These are phyloP conservation scores for Drosophila kanekoi DNA, from an alignment of 2,888 invertebrate species.

Conservation along the genomic window DNA sequence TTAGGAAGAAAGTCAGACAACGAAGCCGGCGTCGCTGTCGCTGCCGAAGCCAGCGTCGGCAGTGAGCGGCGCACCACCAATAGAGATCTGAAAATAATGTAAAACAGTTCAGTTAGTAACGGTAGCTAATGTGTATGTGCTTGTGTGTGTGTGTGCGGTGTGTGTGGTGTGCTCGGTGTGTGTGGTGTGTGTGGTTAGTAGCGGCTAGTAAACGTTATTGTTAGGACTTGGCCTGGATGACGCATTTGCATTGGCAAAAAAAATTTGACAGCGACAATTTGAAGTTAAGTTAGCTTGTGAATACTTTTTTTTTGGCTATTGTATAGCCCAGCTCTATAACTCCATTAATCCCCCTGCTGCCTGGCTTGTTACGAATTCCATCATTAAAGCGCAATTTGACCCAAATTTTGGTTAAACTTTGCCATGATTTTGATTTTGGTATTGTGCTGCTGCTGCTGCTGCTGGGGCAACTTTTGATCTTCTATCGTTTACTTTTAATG, in stretches of 20 bases:
- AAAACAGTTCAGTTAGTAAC: conserved; percentile 62
- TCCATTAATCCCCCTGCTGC: conserved; percentile 11
- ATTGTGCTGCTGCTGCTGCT: conserved; percentile 40
- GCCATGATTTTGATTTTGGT: conserved; percentile 56
- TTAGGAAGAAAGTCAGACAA: conserved; percentile 85
- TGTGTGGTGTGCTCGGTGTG: not conserved
- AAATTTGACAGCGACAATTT: conserved; percentile 51
- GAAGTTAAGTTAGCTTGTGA: conserved; percentile 49
- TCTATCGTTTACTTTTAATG: conserved; percentile 74
- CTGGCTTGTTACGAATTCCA: conserved; percentile 17
- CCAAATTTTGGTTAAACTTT: conserved; percentile 52
- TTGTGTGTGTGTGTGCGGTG: not conserved
- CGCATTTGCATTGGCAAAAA: conserved; percentile 35
- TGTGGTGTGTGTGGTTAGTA: conserved; percentile 1
- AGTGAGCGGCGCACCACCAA: conserved; percentile 23
- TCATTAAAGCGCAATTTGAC: conserved; percentile 65
- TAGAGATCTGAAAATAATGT: conserved; percentile 54
- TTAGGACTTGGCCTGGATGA: conserved; percentile 33
- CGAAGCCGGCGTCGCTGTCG: conserved; percentile 36
- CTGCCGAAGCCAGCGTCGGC: conserved; percentile 33
- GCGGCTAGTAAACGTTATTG: conserved; percentile 40
- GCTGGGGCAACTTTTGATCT: conserved; percentile 53
- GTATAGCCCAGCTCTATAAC: conserved; percentile 16
- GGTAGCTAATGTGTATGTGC: conserved; percentile 25
- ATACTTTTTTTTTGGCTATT: conserved; percentile 46